phyloP scores from a whole-genome alignment of 2,113 vertebrate genomes.

The Gasterosteus aculeatus region DNA sequence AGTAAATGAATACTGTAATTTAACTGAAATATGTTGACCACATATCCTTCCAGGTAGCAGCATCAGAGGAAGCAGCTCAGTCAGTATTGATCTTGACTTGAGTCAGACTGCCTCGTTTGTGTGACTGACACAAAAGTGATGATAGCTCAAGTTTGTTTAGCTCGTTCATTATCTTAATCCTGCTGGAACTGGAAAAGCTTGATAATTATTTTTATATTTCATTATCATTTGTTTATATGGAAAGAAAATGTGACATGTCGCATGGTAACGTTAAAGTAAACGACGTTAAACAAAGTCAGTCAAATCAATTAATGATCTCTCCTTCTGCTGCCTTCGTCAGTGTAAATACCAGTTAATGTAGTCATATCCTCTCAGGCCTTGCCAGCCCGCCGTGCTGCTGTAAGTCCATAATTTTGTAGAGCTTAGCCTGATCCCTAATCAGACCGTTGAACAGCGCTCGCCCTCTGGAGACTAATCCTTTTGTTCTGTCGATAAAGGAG shows the following conservation, averaged over 20 bases:
- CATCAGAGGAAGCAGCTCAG: constrained; percentile 70
- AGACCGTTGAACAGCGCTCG: constrained; percentile 58
- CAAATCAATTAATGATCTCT: not conserved
- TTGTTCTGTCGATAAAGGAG: constrained; percentile 83
- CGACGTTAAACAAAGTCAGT: not conserved
- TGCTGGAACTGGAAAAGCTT: constrained; percentile 4
- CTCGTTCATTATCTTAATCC: constrained; percentile 27
- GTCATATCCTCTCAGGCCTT: constrained; percentile 23
- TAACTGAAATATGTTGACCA: constrained; percentile 83
- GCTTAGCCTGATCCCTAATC: constrained; percentile 63
- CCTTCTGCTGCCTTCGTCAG: not conserved
- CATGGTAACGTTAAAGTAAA: not conserved
- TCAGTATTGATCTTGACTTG: constrained; percentile 74
- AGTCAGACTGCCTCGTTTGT: constrained; percentile 56
- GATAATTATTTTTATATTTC: not conserved
- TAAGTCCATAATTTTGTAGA: constrained; percentile 62
- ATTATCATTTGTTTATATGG: not conserved
- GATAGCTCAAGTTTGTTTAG: constrained; percentile 25
- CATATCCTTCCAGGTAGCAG: constrained; percentile 77
- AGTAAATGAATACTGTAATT: constrained; percentile 82
- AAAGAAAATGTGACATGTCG: not conserved
- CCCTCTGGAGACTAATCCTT: constrained; percentile 72
- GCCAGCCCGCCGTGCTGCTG: constrained; percentile 31
- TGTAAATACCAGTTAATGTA: constrained; percentile 28
- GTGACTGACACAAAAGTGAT: constrained; percentile 51